phyloP scores from a whole-genome alignment of 2,888 invertebrate genomes.

The Stratiomys singularior region DNA sequence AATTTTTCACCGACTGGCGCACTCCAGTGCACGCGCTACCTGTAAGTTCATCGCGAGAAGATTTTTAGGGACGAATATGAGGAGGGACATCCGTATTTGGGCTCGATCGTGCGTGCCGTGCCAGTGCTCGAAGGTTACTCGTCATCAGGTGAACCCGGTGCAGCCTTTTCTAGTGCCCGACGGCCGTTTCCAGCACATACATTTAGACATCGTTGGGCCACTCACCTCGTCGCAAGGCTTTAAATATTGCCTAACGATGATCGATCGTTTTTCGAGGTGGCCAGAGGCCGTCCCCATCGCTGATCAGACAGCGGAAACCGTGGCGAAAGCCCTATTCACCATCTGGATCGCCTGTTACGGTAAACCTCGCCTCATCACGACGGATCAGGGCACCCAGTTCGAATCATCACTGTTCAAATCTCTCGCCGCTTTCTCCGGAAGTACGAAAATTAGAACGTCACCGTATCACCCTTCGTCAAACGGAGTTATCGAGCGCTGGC shows the following conservation, averaged over 20 bases:
- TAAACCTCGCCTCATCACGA: neutral
- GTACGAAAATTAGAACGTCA: neutral
- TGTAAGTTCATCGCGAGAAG: too few relatives aligned
- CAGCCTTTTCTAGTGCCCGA: neutral
- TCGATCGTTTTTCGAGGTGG: neutral
- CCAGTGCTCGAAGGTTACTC: neutral
- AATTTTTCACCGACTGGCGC: neutral
- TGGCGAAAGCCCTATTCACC: neutral
- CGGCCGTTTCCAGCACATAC: neutral
- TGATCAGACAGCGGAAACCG: neutral
- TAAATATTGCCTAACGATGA: neutral
- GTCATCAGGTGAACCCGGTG: neutral
- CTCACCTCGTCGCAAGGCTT: neutral
- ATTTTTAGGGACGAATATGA: too few relatives aligned
- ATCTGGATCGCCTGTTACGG: neutral
- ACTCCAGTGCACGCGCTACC: neutral
- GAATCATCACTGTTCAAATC: neutral
- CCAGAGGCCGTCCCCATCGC: neutral
- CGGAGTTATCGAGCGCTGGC: neutral
- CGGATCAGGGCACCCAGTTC: neutral
- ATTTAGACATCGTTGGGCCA: neutral
- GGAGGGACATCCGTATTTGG: neutral
- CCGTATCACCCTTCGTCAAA: constrained; percentile 11
- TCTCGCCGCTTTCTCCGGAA: neutral
- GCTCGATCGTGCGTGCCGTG: neutral